Conservation (phyloP, 2,797 vertebrate species). For the Xenentodon cancila region DNA sequence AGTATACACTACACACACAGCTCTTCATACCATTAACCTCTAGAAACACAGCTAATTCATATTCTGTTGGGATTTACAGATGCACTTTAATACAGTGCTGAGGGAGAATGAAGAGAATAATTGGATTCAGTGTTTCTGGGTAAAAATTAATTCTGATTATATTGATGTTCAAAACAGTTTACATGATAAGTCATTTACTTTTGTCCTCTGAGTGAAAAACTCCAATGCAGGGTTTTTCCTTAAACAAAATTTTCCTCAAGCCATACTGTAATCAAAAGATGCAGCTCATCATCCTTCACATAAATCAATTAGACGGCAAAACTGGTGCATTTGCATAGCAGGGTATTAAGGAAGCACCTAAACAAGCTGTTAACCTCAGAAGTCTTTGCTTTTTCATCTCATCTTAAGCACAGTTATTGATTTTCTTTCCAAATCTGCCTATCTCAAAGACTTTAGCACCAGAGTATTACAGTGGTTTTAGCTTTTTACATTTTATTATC, state of each 20-base stretch:
- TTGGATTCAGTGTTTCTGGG: constrained; percentile 44
- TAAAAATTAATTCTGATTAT: constrained; percentile 59
- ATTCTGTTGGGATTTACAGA: constrained; percentile 60
- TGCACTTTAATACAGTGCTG: constrained; percentile 42
- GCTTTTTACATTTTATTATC: constrained; percentile 69
- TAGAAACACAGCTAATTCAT: constrained; percentile 64
- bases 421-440: neutral
- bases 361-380: constrained; percentile 58
- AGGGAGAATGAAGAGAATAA: constrained; percentile 49
- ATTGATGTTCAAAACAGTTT: constrained; percentile 49
- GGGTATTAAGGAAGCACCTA: constrained; percentile 63
- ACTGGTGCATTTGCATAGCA: constrained; percentile 71
- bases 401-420: constrained; percentile 58
- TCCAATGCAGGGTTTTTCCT: constrained; percentile 29
- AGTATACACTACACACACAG: constrained; percentile 57
- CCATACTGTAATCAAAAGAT: constrained; percentile 69
- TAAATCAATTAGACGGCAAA: constrained; percentile 75
- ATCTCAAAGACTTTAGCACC: constrained; percentile 47
- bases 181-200: constrained; percentile 61
- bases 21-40: constrained; percentile 71
- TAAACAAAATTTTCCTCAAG: constrained; percentile 64
- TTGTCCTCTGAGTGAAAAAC: constrained; percentile 53
- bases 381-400: constrained; percentile 70
- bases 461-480: constrained; percentile 60
- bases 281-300: constrained; percentile 64